Percentiles rank a stretch among this genome's conserved stretches.
These are phyloP conservation scores for Phrynosoma platyrhinos DNA, from an alignment of 2,113 vertebrate genomes.

Conservation along the genomic window DNA sequence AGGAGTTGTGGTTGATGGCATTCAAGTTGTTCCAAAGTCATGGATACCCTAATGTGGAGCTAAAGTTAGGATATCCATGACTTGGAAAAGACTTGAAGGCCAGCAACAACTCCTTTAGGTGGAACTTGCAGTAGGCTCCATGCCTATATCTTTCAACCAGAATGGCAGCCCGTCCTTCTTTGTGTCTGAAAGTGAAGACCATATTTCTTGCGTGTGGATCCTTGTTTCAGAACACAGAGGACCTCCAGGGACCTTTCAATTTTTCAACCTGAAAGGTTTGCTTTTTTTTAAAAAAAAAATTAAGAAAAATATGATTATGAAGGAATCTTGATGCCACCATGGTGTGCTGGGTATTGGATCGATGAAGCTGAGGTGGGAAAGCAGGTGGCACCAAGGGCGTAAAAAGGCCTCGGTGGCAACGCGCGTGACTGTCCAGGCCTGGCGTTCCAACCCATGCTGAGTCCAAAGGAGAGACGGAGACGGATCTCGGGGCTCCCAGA, in stretches of 20 bases:
- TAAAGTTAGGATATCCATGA: too few species aligned
- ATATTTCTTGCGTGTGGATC: not conserved
- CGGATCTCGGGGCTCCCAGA: not conserved
- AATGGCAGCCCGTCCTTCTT: not conserved
- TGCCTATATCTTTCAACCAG: too few species aligned
- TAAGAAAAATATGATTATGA: not conserved
- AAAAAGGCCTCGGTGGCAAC: constrained; percentile 1
- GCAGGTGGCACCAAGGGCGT: not conserved
- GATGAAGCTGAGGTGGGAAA: not conserved
- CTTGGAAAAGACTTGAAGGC: not conserved
- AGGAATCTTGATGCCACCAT: not conserved
- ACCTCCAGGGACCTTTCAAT: not conserved
- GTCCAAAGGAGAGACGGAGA: not conserved
- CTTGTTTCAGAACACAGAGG: not conserved
- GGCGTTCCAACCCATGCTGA: constrained; percentile 20
- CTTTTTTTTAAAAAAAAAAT: too few species aligned
- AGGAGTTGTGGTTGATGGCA: too few species aligned
- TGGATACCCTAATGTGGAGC: too few species aligned
- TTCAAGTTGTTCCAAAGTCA: too few species aligned
- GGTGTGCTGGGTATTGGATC: constrained; percentile 14
- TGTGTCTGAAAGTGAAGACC: not conserved
- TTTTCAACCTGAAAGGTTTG: not conserved
- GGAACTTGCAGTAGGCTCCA: too few species aligned
- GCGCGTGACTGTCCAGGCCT: not conserved
- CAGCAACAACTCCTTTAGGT: too few species aligned